Base-by-base conservation (phyloP, 35 echinoderm and acorn worm species). In the Stichopus chloronotus region DNA sequence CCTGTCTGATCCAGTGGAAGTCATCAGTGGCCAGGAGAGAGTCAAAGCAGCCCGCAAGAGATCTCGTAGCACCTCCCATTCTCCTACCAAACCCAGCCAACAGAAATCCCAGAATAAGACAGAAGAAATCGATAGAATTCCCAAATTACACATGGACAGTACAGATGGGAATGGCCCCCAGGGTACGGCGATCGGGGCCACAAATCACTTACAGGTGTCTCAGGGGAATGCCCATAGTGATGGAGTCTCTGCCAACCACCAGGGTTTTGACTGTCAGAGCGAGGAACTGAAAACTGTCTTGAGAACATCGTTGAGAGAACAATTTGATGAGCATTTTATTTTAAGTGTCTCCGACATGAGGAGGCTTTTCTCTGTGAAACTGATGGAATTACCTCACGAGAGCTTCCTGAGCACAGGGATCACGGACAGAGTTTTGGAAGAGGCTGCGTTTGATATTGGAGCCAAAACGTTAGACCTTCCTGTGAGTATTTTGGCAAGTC, bases 261-360 rank as follows among this genome's bases (percentile, higher is more conserved):
- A 76, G 16, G 88, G 78, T 13, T 77, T 81, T 79, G 24, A 88
- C 7, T 59, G 78, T 9, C 54, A 86, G 24, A 54, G n/a, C 17
- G 77, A 92, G 16, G 95, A 97, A 17, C 77, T 94, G 13, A 92
- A 68, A 54, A 81, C 76, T 13, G 76, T 77, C 79, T 72, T 97
- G 19, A 92, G 83, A 52, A 84, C 59, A 25, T 92, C 94, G 43
- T 74, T 97, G 9, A 68, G 80, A 23, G 91, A 93, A 57, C 94
- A 92, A 25, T 97, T 97, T 87, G 71, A 86, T 6, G 76, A 89
- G 24, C 69, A 97, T 61, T 56, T 59, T 78, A 61, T 97, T 3
- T 23, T 94, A 78, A 93, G 91, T 85, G 53, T 97, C 14, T 19
- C 85, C 0, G 93, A 97, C 56, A 92, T 97, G 93, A 90, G 95